Base-by-base conservation (phyloP, 2,888 invertebrate species). In the Spilarctia lutea region DNA sequence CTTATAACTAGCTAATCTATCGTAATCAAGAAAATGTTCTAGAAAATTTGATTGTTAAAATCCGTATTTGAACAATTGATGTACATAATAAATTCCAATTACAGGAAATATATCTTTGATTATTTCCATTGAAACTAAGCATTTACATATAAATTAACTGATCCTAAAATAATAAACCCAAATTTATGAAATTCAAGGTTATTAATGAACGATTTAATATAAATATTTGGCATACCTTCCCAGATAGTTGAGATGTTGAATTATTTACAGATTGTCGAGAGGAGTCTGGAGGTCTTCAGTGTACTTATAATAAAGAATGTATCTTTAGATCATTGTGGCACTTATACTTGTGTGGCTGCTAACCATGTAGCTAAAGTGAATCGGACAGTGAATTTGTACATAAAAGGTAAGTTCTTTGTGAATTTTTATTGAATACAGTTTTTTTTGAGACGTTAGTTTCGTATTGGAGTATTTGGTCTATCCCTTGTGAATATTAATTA, bases 341-440 rank as follows among this genome's bases (percentile, higher is more conserved):
- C 97, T 30, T 98, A 97, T 87, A 97, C 97, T 16, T 98, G 97
- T 88, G 97, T 97, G 56, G 97, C 97, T 6, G 96, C 97, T 18
- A 98, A 98, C 90, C 97, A 97, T 73, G 97, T 97, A 10, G 97
- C 97, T 8, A 97, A 97, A 91, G 97, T 97, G 67, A 97, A 97
- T 88, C 96, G 96, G 81, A 97, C 97, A 30, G 97, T 97, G 24
- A 97, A 97, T 85, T 93, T 97, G 80, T 97, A 97, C 91, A 97
- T 97, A 80, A 97, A 97, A 96, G 97, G 97, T 97, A 96, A 91
- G 35, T 27, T 67, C 60, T 20, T 79, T 20, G 20, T 48, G 48
- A 20, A 6, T 48, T 16, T 48, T 48, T 24, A 56, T 8, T 24
- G 18, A 24, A 24, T 52, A 24, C 24, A 1, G 20, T 20, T 7